Evolutionary conservation across 1,140 invertebrate species (phyloP).

Genomic region (Phenacoccus solenopsis): DNA sequence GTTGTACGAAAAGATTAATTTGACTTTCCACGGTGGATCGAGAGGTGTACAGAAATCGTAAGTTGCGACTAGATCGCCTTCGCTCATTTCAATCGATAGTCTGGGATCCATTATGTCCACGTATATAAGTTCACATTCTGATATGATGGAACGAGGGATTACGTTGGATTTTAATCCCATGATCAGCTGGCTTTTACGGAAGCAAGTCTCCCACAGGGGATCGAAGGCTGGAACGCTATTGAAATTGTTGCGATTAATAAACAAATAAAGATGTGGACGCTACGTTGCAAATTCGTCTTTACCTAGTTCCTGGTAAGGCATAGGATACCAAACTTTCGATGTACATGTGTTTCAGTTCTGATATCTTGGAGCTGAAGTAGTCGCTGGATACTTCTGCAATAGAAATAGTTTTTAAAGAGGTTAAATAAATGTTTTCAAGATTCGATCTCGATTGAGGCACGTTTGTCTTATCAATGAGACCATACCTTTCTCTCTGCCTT

Average conservation of each 20-base stretch:
- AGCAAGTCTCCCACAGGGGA: slow-evolving; percentile 43
- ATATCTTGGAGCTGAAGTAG: background rate
- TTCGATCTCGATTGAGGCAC: slow-evolving; percentile 7
- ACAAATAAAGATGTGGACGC: background rate
- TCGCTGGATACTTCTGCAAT: background rate
- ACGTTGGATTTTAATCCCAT: slow-evolving; percentile 22
- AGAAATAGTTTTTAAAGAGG: no score
- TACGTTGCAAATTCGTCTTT: background rate
- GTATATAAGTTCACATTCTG: slow-evolving; percentile 53
- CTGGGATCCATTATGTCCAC: slow-evolving; percentile 62
- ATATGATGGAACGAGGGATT: slow-evolving; percentile 22
- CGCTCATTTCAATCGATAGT: slow-evolving; percentile 61
- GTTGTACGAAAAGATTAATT: slow-evolving; percentile 30
- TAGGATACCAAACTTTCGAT: slow-evolving; percentile 71
- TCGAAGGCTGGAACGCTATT: slow-evolving; percentile 16
- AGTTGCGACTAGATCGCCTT: slow-evolving; percentile 66
- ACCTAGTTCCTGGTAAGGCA: slow-evolving; percentile 50
- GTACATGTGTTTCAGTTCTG: slow-evolving; percentile 57
- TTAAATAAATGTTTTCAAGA: slow-evolving; percentile 23
- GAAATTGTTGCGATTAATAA: slow-evolving; percentile 14
- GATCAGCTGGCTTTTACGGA: slow-evolving; percentile 61
- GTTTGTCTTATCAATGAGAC: no score
- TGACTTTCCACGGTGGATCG: slow-evolving; percentile 67
- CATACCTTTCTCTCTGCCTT: slow-evolving; percentile 19
- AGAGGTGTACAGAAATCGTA: slow-evolving; percentile 50